phyloP scores from a whole-genome alignment of 2,113 vertebrate species.

The Aleadryas rufinucha region DNA sequence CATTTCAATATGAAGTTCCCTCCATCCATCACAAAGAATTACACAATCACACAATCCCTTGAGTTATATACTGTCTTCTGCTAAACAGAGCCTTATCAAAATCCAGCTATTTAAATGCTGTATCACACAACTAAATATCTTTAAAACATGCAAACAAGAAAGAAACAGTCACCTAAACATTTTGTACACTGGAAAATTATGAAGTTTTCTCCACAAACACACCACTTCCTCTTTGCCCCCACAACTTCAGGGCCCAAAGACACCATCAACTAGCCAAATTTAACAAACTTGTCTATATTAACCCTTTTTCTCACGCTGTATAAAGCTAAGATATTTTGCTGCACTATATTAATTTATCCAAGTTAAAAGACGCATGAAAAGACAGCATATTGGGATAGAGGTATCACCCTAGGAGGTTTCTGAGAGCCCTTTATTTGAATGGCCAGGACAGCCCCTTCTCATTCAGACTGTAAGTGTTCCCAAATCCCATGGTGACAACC shows the following conservation, averaged over 20 bases:
- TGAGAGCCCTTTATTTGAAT: rapidly evolving
- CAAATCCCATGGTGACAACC: rapidly evolving
- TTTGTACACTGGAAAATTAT: neutral
- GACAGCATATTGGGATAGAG: neutral
- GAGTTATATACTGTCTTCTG: neutral
- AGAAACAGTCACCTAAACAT: neutral
- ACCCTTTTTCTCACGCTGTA: neutral
- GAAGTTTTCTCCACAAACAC: neutral
- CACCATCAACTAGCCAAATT: neutral
- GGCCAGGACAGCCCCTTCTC: neutral
- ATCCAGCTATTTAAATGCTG: neutral
- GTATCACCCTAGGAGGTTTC: neutral
- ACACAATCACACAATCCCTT: neutral
- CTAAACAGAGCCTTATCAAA: neutral
- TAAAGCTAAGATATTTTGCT: neutral
- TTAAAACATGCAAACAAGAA: neutral
- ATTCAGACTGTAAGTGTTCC: neutral
- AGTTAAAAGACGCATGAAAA: neutral
- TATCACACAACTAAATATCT: neutral
- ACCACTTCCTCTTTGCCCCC: neutral
- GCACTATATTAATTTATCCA: neutral
- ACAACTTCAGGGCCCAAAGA: neutral
- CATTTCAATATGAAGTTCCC: neutral
- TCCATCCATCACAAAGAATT: rapidly evolving
- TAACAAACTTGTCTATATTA: neutral